Evolutionary conservation across 2,888 invertebrate species (phyloP).

Genomic region (Pantelozetes paolii): DNA sequence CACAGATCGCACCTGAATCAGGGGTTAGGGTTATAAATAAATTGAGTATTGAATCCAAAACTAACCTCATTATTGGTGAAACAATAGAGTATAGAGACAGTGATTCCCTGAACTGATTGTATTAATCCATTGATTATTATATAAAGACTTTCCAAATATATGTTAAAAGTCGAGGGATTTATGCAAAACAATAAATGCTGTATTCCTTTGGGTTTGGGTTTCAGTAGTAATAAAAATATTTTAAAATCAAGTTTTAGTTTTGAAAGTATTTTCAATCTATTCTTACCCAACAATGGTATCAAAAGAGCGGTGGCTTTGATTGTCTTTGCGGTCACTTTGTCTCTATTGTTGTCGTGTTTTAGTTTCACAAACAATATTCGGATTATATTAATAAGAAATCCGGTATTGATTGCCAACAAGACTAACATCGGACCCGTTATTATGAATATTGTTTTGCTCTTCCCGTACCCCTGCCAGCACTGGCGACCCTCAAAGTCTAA

Average conservation of each 20-base stretch:
- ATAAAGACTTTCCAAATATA: conserved; percentile 52
- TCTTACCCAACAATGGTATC: conserved; percentile 57
- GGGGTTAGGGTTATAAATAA: too few relatives aligned
- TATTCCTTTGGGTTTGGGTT: conserved; percentile 46
- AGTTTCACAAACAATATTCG: conserved; percentile 47
- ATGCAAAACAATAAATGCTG: conserved; percentile 57
- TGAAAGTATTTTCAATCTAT: background rate
- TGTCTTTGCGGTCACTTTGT: conserved; percentile 47
- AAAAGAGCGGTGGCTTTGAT: conserved; percentile 58
- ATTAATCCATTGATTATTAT: conserved; percentile 56
- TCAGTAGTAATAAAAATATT: background rate
- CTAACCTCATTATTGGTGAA: conserved; percentile 47
- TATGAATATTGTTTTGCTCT: conserved; percentile 45
- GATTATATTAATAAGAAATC: conserved; percentile 47
- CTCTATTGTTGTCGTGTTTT: conserved; percentile 44
- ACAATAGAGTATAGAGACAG: conserved; percentile 47
- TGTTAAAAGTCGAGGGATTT: conserved; percentile 52
- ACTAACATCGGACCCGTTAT: conserved; percentile 47
- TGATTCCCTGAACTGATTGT: conserved; percentile 52
- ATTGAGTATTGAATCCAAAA: background rate
- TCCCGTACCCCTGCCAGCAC: conserved; percentile 47
- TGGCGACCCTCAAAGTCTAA: background rate
- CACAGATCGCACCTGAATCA: conserved; percentile 24
- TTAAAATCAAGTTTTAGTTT: background rate
- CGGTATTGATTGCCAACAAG: conserved; percentile 44